phyloP scores from a whole-genome alignment of 2,113 vertebrate genomes.

The Phalacrocorax aristotelis region DNA sequence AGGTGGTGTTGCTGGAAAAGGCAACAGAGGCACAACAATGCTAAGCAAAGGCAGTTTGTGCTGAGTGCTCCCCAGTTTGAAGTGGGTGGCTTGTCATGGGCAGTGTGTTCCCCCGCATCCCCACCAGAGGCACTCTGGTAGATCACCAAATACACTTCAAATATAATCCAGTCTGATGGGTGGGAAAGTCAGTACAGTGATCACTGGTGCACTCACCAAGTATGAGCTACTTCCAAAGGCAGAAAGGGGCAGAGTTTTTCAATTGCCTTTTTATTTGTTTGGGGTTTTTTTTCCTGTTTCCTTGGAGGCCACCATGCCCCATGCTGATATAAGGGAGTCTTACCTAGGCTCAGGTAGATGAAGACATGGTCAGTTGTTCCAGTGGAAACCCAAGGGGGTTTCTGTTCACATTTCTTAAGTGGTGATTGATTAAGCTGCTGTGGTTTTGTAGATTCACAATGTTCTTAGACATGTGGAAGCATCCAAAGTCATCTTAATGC shows the following conservation, averaged over 20 bases:
- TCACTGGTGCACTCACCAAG: fast-evolving
- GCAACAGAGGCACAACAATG: not conserved
- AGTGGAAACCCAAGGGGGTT: not conserved
- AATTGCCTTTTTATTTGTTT: not conserved
- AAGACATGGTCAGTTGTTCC: not conserved
- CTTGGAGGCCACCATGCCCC: not conserved
- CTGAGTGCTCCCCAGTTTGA: not conserved
- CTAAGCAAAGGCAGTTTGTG: not conserved
- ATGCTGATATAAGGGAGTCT: not conserved
- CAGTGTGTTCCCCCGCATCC: fast-evolving
- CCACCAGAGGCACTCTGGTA: not conserved
- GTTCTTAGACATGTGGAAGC: not conserved
- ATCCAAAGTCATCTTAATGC: not conserved
- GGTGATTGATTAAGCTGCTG: not conserved
- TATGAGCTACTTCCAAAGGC: not conserved
- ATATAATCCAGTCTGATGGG: not conserved
- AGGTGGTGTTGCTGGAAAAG: not conserved
- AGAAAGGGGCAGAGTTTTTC: not conserved
- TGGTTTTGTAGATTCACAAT: not conserved
- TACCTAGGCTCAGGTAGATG: not conserved
- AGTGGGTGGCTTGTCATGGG: fast-evolving
- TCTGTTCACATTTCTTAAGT: not conserved
- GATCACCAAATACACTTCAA: fast-evolving
- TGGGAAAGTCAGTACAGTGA: not conserved
- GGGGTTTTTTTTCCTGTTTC: not conserved